Percentiles rank a stretch among this genome's conserved stretches.
phyloP scores from a whole-genome alignment of 1,140 invertebrate genomes.

The Arctopsyche grandis region DNA sequence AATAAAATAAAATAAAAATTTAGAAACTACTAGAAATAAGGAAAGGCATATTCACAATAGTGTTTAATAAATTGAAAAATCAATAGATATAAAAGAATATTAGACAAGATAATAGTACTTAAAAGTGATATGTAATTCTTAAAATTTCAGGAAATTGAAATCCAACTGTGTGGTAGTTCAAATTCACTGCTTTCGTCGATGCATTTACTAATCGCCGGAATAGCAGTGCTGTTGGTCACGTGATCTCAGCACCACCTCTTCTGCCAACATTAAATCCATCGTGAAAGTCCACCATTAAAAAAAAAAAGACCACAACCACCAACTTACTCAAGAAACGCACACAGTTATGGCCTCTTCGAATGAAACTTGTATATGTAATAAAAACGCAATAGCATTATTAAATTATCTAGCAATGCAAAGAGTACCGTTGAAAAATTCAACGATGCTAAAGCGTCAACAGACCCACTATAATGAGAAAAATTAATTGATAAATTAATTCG shows the following conservation, averaged over 20 bases:
- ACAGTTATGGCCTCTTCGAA: slow-evolving; percentile 48
- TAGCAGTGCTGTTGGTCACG: slow-evolving; percentile 37
- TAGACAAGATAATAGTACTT: too few relatives aligned
- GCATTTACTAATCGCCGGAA: slow-evolving; percentile 21
- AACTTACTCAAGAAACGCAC: slow-evolving; percentile 40
- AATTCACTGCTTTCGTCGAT: slow-evolving; percentile 13
- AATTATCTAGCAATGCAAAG: too few relatives aligned
- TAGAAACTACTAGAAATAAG: too few relatives aligned
- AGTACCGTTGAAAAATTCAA: too few relatives aligned
- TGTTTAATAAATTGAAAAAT: too few relatives aligned
- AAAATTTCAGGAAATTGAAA: slow-evolving; percentile 73
- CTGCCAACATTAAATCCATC: background rate
- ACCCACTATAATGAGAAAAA: too few relatives aligned
- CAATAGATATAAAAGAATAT: too few relatives aligned
- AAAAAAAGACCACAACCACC: background rate
- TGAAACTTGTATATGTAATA: slow-evolving; percentile 25
- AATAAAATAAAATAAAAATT: too few relatives aligned
- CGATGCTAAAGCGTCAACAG: too few relatives aligned
- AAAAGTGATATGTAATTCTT: too few relatives aligned
- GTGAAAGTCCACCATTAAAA: background rate
- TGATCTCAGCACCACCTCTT: slow-evolving; percentile 37
- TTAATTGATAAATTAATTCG: too few relatives aligned
- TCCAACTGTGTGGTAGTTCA: slow-evolving; percentile 73
- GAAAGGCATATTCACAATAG: too few relatives aligned
- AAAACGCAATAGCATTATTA: background rate